Base-by-base conservation (phyloP, 92 coral and sea anemone genomes). In the Parazoanthus swiftii region DNA sequence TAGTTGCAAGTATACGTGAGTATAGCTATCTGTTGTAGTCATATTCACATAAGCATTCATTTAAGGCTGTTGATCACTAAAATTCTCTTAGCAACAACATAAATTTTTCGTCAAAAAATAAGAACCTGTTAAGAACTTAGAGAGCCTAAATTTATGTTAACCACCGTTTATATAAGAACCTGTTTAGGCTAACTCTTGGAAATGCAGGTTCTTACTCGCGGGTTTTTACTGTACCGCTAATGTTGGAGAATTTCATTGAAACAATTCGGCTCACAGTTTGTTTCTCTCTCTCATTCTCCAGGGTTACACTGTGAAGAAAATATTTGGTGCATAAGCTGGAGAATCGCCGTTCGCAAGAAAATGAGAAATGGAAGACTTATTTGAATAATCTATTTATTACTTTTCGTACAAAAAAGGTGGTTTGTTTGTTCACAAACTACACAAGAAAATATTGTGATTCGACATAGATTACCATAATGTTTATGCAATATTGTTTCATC, bases 221-320 rank as follows among this genome's bases (percentile, higher is more conserved):
- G 33, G 33, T 29, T 29, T 29, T 29, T 29, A 29, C 33, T 29
- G 33, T 29, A 58, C 21, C 15, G 79, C 79, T 33, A 21, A 74
- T 46, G 51, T 46, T 5, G 51, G 58, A 51, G 58, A 51, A 13
- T 8, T 29, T 72, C 36, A 74, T 29, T 76, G 1, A 25, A 0
- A 54, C 18, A 50, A 78, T 46, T 18, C n/a, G n/a, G 35, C 75
- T 18, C 20, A 38, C 50, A 29, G 21, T 8, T 43, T 75, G 79
- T 63, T 54, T 65, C 35, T 85, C 4, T 90, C 70, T 25, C 42
- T 39, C 33, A 29, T 0, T 29, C 65, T 73, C 16, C 76, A 92
- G 95, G 95, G 95, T 46, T 92, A 92, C 89, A 92, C 95, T 20
- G 95, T 92, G 88, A 92, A 92, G 90, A 92, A 92, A 87, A 92